These are phyloP conservation scores for Lemur catta DNA, from an alignment of 2,797 vertebrate genomes.

Conservation along the genomic window DNA sequence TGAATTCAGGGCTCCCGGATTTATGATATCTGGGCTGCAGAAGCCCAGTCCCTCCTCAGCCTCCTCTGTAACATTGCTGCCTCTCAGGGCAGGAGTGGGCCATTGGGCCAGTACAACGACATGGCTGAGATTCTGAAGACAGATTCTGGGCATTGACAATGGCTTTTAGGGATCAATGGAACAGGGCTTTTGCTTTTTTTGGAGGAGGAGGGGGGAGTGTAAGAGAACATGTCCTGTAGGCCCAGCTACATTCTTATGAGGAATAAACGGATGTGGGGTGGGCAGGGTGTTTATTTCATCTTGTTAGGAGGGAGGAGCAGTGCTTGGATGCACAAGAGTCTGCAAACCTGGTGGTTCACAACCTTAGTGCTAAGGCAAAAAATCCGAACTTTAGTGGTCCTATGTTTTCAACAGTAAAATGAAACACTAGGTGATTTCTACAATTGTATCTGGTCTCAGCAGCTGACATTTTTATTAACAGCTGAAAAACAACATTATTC, in stretches of 20 bases:
- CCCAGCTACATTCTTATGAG: not conserved
- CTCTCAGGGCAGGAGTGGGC: not conserved
- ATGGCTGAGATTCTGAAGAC: not conserved
- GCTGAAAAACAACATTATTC: not conserved
- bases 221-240: not conserved
- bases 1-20: not conserved
- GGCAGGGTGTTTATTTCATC: not conserved
- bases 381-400: not conserved
- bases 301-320: not conserved
- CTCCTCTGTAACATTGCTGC: not conserved
- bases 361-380: not conserved
- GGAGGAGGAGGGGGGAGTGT: accelerated
- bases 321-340: not conserved
- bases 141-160: not conserved
- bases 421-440: not conserved
- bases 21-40: not conserved
- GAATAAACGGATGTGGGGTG: not conserved
- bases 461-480: not conserved
- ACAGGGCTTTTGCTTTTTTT: not conserved
- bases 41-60: not conserved
- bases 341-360: not conserved
- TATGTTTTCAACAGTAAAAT: not conserved
- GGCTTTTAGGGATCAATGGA: not conserved
- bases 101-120: not conserved
- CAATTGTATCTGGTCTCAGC: not conserved